Conservation (phyloP, 1,140 invertebrate species). For the Pentalonia nigronervosa region DNA sequence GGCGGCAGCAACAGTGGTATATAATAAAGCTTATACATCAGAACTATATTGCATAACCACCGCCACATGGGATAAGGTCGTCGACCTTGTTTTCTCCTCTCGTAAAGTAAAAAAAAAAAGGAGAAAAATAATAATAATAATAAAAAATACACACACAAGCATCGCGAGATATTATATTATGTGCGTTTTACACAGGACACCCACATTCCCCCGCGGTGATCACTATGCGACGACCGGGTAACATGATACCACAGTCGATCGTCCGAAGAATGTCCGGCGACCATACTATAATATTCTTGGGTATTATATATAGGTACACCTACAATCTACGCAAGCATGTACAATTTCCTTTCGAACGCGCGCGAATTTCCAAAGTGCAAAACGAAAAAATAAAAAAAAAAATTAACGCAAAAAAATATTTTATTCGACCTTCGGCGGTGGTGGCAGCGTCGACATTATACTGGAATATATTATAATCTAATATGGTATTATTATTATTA, state of each 20-base stretch:
- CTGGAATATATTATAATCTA: not conserved
- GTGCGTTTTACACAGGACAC: conserved; percentile 40
- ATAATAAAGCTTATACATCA: conserved; percentile 37
- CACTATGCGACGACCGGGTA: conserved; percentile 51
- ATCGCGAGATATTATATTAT: conserved; percentile 36
- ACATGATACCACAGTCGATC: conserved; percentile 59
- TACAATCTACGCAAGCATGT: not conserved
- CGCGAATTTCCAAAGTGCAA: conserved; percentile 8
- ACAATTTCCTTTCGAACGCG: not conserved
- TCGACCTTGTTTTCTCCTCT: conserved; percentile 51
- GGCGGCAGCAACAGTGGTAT: not conserved
- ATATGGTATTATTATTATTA: conserved; percentile 13
- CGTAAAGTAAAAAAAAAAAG: not conserved
- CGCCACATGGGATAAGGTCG: conserved; percentile 47
- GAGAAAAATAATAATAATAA: conserved; percentile 30
- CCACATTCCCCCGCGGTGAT: conserved; percentile 51
- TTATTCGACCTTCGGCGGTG: not conserved
- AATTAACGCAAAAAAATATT: not conserved
- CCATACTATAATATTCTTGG: not conserved
- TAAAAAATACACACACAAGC: not conserved
- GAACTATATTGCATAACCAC: conserved; percentile 38
- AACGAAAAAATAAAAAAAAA: not conserved
- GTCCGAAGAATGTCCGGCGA: conserved; percentile 39
- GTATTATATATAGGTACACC: not conserved
- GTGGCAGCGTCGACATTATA: not conserved